Conservation (phyloP, 2,888 invertebrate species). For the Drosophila neoperkinsi region DNA sequence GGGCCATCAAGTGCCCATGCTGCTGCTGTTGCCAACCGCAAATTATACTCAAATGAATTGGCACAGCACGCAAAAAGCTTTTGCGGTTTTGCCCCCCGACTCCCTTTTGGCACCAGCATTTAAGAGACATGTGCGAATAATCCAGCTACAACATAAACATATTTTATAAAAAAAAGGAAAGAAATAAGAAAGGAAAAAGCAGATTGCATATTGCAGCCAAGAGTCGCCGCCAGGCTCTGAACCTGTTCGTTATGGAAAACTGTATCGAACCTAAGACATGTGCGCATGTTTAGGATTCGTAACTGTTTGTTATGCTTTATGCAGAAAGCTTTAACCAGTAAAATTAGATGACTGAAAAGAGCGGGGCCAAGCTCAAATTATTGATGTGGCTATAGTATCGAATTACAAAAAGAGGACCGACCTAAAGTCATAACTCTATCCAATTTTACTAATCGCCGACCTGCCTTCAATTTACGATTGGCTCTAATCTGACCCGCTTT, state of each 20-base stretch:
- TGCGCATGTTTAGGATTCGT: constrained; percentile 12
- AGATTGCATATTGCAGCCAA: constrained; percentile 63
- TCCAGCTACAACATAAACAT: constrained; percentile 39
- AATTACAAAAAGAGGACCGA: not conserved
- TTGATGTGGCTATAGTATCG: not conserved
- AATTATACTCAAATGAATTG: constrained; percentile 77
- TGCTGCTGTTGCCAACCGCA: constrained; percentile 62
- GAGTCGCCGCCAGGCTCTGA: constrained; percentile 6
- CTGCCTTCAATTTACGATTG: not conserved
- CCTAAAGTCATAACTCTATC: not conserved
- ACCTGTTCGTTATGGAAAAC: constrained; percentile 15
- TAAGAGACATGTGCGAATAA: constrained; percentile 31
- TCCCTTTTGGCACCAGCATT: constrained; percentile 26
- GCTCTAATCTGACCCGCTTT: not conserved
- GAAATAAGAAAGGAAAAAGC: constrained; percentile 38
- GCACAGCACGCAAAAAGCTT: constrained; percentile 52
- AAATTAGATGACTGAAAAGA: not conserved
- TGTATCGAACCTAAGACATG: not conserved
- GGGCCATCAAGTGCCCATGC: constrained; percentile 57
- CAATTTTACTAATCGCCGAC: not conserved
- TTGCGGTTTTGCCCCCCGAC: constrained; percentile 58
- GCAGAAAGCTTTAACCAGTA: not conserved
- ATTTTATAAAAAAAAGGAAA: constrained; percentile 20
- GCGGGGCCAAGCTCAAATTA: not conserved
- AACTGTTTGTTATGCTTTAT: not conserved